Conservation (phyloP, 2,797 vertebrate genomes). For the Sparidentex hasta region DNA sequence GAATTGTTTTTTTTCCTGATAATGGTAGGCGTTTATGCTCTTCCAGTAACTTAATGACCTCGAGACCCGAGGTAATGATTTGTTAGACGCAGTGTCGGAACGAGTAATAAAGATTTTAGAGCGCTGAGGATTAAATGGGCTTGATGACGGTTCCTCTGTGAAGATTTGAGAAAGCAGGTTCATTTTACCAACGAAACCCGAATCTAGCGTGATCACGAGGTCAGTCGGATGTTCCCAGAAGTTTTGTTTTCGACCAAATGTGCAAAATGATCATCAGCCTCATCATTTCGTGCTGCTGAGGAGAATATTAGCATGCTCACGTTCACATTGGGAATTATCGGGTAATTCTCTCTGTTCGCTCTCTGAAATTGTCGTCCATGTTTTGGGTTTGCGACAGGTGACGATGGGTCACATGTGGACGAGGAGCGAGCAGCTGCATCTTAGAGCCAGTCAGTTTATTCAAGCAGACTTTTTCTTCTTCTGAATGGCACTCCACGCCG, state of each 20-base stretch:
- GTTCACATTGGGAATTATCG: neutral
- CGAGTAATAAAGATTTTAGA: neutral
- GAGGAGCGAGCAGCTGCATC: no score
- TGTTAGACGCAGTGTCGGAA: constrained; percentile 5
- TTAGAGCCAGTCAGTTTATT: neutral
- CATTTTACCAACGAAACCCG: no score
- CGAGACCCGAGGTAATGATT: neutral
- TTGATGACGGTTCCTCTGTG: neutral
- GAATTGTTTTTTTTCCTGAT: constrained; percentile 23
- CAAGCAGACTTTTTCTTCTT: neutral
- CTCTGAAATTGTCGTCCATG: no score
- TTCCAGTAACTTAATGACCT: neutral
- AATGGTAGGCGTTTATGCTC: neutral
- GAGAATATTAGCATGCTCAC: neutral
- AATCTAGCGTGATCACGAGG: no score
- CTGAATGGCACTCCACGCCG: neutral
- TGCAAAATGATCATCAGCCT: neutral
- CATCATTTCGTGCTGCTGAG: neutral
- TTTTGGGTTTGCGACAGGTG: neutral
- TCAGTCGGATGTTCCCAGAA: no score
- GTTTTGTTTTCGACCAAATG: no score
- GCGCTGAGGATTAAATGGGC: neutral
- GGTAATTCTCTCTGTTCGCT: neutral
- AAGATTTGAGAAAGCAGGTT: no score
- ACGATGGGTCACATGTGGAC: neutral